A percentile compares a stretch with the other conserved stretches of the same genome.
Conservation (phyloP, 1,140 invertebrate genomes). For the Apis cerana region DNA sequence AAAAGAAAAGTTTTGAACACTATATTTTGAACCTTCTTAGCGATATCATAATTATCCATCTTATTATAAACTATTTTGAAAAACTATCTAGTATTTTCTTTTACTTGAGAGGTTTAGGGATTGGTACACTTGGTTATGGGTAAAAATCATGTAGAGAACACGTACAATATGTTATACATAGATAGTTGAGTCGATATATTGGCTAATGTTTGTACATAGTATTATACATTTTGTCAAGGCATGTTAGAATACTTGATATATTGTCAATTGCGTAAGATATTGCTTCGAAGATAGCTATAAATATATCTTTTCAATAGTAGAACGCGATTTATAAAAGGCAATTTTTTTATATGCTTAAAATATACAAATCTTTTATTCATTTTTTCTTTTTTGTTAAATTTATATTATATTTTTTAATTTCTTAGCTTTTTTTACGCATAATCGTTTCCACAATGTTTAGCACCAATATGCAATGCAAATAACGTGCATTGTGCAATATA, state of each 20-base stretch:
- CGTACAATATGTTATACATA: constrained; percentile 38
- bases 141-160: constrained; percentile 46
- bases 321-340: background rate
- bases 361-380: constrained; percentile 22
- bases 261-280: constrained; percentile 44
- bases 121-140: constrained; percentile 64
- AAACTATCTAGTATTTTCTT: constrained; percentile 32
- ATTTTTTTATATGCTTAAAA: constrained; percentile 26
- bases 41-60: constrained; percentile 29
- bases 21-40: constrained; percentile 10
- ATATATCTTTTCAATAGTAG: background rate
- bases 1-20: background rate
- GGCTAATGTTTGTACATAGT: constrained; percentile 47
- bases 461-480: background rate
- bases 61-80: constrained; percentile 35
- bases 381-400: background rate
- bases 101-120: constrained; percentile 44
- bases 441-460: background rate
- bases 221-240: constrained; percentile 45
- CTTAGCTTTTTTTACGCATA: constrained; percentile 29
- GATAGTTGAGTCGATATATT: constrained; percentile 34
- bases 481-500: constrained; percentile 1
- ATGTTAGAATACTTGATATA: constrained; percentile 56
- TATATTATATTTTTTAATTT: constrained; percentile 4
- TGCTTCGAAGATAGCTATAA: constrained; percentile 45